phyloP scores from a whole-genome alignment of 1,140 invertebrate species.

The Gonioctena quinquepunctata region DNA sequence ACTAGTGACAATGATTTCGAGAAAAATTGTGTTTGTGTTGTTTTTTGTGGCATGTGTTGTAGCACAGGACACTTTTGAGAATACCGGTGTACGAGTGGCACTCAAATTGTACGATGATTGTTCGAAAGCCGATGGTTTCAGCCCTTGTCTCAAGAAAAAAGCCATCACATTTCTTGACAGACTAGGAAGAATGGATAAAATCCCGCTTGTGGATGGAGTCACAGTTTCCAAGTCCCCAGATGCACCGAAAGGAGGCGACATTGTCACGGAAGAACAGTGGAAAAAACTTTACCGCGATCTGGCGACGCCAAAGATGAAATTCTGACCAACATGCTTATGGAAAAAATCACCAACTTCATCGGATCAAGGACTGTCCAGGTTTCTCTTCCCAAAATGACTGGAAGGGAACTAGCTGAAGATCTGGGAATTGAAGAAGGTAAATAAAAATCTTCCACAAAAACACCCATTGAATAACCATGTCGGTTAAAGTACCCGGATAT shows the following conservation, averaged over 20 bases:
- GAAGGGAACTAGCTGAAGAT: constrained; percentile 63
- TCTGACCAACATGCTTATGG: constrained; percentile 70
- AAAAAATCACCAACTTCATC: constrained; percentile 70
- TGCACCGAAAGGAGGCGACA: constrained; percentile 43
- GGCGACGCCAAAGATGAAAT: constrained; percentile 66
- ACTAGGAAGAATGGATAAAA: constrained; percentile 67
- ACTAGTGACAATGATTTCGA: constrained; percentile 39
- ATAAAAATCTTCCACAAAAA: no score
- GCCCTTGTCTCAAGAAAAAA: constrained; percentile 78
- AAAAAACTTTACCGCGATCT: constrained; percentile 66
- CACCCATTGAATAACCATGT: no score
- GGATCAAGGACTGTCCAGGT: constrained; percentile 76
- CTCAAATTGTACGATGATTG: constrained; percentile 68
- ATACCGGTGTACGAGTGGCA: constrained; percentile 60
- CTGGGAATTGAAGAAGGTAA: constrained; percentile 76
- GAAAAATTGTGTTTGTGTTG: constrained; percentile 46
- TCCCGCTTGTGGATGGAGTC: constrained; percentile 67
- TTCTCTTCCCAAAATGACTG: constrained; percentile 69
- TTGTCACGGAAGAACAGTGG: constrained; percentile 67
- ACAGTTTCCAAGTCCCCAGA: constrained; percentile 66
- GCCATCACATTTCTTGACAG: constrained; percentile 76
- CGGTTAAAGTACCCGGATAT: background rate
- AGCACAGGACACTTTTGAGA: constrained; percentile 46
- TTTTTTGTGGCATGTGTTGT: constrained; percentile 33
- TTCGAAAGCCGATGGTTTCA: constrained; percentile 62